Evolutionary conservation across 2,113 vertebrate species (phyloP).

Genomic region (Ploceus nigricollis): DNA sequence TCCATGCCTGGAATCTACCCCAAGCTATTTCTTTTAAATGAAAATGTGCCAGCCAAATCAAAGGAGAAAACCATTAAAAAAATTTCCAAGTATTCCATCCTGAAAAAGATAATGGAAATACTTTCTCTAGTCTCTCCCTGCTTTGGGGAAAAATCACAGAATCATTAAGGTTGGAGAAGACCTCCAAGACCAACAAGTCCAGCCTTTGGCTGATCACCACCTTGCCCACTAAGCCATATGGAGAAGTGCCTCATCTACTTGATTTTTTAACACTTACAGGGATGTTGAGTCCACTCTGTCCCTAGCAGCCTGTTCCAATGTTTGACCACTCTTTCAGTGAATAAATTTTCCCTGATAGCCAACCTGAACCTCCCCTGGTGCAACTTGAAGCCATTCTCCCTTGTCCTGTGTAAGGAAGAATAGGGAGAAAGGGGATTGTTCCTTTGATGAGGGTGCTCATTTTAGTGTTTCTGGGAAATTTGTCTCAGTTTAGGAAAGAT

Average conservation of each 20-base stretch:
- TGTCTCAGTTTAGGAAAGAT: neutral
- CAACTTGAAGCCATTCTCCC: neutral
- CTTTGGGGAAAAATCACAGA: neutral
- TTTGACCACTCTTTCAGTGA: neutral
- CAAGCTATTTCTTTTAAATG: neutral
- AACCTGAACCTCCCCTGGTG: neutral
- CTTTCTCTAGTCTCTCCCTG: neutral
- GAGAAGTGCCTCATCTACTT: neutral
- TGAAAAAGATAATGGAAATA: neutral
- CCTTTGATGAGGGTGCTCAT: neutral
- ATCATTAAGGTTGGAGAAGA: neutral
- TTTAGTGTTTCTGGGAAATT: neutral
- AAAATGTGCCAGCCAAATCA: neutral
- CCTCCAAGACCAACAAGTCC: neutral
- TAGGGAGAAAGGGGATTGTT: neutral
- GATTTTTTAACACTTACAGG: neutral
- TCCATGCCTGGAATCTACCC: neutral
- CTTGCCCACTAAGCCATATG: neutral
- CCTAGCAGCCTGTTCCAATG: neutral
- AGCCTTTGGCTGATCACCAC: fast-evolving
- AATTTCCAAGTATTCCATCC: neutral
- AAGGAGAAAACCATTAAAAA: neutral
- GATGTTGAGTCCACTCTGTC: neutral
- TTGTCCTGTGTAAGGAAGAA: neutral
- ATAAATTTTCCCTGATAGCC: neutral